These are phyloP conservation scores for Cyprinus carpio DNA, from an alignment of 2,113 vertebrate genomes.

Conservation along the genomic window DNA sequence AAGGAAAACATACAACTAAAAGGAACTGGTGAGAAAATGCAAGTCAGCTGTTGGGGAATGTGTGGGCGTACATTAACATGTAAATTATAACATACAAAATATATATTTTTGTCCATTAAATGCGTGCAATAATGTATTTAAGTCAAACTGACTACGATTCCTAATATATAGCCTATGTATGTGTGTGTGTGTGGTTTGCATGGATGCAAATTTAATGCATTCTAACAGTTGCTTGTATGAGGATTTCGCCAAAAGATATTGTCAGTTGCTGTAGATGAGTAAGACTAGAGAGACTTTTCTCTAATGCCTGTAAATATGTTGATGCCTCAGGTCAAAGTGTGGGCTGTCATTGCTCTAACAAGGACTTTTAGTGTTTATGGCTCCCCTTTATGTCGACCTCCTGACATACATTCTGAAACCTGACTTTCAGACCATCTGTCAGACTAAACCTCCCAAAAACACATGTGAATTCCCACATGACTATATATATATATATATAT, in stretches of 20 bases:
- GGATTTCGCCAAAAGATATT: not conserved
- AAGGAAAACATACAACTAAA: conserved; percentile 15
- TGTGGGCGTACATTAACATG: not conserved
- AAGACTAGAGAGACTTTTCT: not conserved
- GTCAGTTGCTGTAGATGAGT: not conserved
- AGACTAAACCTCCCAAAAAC: conserved; percentile 3
- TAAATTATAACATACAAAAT: not conserved
- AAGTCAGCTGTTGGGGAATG: not conserved
- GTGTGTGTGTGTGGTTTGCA: not conserved
- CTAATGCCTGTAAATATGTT: not conserved
- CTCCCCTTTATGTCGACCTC: conserved; percentile 23
- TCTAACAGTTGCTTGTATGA: not conserved
- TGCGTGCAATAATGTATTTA: not conserved
- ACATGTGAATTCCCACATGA: conserved; percentile 13
- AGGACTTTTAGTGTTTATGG: conserved; percentile 6
- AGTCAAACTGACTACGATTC: not conserved
- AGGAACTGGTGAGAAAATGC: conserved; percentile 11
- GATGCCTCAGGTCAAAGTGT: not conserved
- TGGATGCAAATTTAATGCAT: not conserved
- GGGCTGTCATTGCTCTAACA: not conserved
- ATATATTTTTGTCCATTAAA: not conserved
- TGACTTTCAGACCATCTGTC: conserved; percentile 34
- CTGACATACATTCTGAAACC: conserved; percentile 39
- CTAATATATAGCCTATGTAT: not conserved
- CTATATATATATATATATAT: no score